Base-by-base conservation (phyloP, 2,797 vertebrate genomes). In the Oryzias dopingdopingensis region DNA sequence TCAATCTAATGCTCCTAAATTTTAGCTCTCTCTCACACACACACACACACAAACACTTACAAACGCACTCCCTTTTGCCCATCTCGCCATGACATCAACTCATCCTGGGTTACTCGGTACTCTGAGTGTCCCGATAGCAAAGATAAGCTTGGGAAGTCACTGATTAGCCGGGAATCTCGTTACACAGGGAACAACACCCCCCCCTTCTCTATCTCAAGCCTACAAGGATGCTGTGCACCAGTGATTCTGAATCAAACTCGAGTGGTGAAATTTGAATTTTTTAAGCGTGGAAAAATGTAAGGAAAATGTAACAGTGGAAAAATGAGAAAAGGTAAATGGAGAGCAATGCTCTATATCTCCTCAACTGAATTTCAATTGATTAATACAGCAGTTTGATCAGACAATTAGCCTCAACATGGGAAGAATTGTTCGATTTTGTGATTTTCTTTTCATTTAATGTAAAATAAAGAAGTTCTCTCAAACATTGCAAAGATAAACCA, bases 161-260 rank as follows among this genome's bases (percentile, higher is more conserved):
- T 92, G 91, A 92, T 92, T 91, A 91, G 84, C 89, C 58, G 82
- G 88, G 91, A 92, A 92, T 93, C 92, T 92, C 84, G 82, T 92
- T 92, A 93, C 92, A 92, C 80, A 89, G 63, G 82, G 78, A 85
- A 88, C 85, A 89, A 90, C 59, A 59, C 90, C 88, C 86, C 77
- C 62, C 56, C 61, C 50, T 8, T 32, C 29, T 32, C 8, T 32
- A 37, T 5, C 26, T 6, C 6, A 6, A 22, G 26, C 26, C 26
- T 37, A 37, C 32, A 10, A 37, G 12, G 76, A 75, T 76, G 80
- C 75, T 70, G 65, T n/a, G 59, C 70, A 6, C 49, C 67, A 78
- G 53, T 44, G 46, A 52, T 6, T 63, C 49, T 58, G 59, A 58
- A 14, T 13, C 8, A 37, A 3, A 37, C 12, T 10, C 12, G 32